phyloP scores from a whole-genome alignment of 1,140 invertebrate genomes.

The Diabrotica virgifera region DNA sequence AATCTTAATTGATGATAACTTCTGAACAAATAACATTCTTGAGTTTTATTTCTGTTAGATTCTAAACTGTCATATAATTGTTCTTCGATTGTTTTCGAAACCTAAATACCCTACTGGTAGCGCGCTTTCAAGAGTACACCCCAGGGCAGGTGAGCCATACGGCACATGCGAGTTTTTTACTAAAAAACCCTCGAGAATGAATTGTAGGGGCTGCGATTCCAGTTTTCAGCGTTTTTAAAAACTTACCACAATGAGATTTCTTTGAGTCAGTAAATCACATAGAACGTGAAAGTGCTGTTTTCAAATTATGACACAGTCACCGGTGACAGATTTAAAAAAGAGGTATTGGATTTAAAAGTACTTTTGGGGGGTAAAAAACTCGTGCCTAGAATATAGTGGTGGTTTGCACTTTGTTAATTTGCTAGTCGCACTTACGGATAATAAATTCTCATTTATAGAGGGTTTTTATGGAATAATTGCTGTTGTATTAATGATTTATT shows the following conservation, averaged over 20 bases:
- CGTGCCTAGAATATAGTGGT: slow-evolving; percentile 8
- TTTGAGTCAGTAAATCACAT: no score
- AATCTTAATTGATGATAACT: no score
- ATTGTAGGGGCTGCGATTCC: slow-evolving; percentile 16
- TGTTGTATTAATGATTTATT: slow-evolving; percentile 11
- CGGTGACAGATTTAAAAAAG: slow-evolving; percentile 14
- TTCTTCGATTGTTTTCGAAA: slow-evolving; percentile 9
- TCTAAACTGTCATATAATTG: slow-evolving; percentile 3
- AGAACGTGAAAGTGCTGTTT: background rate
- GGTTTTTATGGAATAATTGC: slow-evolving; percentile 11
- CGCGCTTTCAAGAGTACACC: slow-evolving; percentile 5
- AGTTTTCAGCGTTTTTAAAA: slow-evolving; percentile 12
- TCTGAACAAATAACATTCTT: no score
- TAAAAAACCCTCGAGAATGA: slow-evolving; percentile 14
- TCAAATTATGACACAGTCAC: slow-evolving; percentile 2
- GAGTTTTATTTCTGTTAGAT: background rate
- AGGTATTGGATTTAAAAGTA: background rate
- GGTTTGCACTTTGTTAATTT: slow-evolving; percentile 14
- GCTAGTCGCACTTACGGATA: slow-evolving; percentile 6
- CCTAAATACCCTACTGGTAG: slow-evolving; percentile 11
- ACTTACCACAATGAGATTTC: slow-evolving; percentile 15
- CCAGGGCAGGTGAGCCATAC: slow-evolving; percentile 16
- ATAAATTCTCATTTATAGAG: slow-evolving; percentile 14
- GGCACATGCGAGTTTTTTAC: slow-evolving; percentile 19
- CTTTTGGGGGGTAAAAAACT: slow-evolving; percentile 6